Percentiles rank a stretch among this genome's conserved stretches.
phyloP scores from a whole-genome alignment of 2,113 vertebrate genomes.

The Rana temporaria region DNA sequence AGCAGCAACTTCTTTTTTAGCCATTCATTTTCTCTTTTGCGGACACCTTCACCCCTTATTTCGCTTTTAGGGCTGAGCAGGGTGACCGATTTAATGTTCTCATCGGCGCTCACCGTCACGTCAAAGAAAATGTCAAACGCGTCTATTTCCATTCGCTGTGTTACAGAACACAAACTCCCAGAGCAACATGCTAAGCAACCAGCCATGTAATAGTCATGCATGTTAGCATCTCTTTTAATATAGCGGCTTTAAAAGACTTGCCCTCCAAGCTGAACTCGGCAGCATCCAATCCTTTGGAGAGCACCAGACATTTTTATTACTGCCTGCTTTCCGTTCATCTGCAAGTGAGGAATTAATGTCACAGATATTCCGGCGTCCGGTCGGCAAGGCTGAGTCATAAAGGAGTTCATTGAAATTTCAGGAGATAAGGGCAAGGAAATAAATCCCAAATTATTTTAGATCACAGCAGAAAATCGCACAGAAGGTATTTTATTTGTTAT shows the following conservation, averaged over 20 bases:
- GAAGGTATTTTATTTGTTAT: background rate
- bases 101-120: background rate
- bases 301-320: conserved; percentile 25
- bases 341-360: conserved; percentile 35
- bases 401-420: conserved; percentile 38
- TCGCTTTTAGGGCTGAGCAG: background rate
- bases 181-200: conserved; percentile 10
- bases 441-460: conserved; percentile 37
- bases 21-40: background rate
- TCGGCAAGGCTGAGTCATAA: conserved; percentile 39
- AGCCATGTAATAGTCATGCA: conserved; percentile 1
- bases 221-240: conserved; percentile 29
- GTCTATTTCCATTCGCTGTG: background rate
- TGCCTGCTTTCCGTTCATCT: background rate
- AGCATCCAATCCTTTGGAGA: conserved; percentile 3
- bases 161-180: background rate
- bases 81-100: conserved; percentile 13
- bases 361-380: conserved; percentile 38
- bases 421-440: conserved; percentile 44
- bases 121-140: conserved; percentile 23
- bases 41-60: conserved; percentile 4
- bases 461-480: conserved; percentile 2
- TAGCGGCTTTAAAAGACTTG: conserved; percentile 9
- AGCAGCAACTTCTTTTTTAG: background rate
- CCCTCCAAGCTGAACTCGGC: conserved; percentile 35